Base-by-base conservation (phyloP, 2,797 vertebrate species). In the Centropyge bicolor region DNA sequence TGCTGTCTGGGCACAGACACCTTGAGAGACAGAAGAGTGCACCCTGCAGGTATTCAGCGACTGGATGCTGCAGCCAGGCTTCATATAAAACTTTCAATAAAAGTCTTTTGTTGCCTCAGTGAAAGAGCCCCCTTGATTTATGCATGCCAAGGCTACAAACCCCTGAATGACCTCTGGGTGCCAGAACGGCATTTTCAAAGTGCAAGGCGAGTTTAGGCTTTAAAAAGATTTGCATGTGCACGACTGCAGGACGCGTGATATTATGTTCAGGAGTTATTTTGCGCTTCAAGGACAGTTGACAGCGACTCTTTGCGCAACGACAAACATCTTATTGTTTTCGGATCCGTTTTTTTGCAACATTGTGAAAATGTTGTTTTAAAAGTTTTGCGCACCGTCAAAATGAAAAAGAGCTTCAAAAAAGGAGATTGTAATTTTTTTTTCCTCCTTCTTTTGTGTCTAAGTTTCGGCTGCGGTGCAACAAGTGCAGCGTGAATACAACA, bases 51-150 rank as follows among this genome's bases (percentile, higher is more conserved):
- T 35, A 24, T 70, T 62, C 17, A 27, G 51, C 35, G 13, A 54
- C 57, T 68, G 40, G 40, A 17, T 59, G 74, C 80, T 61, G 13
- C 56, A 17, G 1, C 38, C 57, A 49, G 40, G 13, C 73, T 54
- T 56, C 64, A 20, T 68, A 56, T 67, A 81, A 88, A 80, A 13
- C 78, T 89, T 31, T 31, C 89, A 87, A 88, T 86, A 78, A 76
- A 84, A 51, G 31, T 36, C 88, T 89, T 91, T 92, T 94, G 92
- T 95, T 92, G 78, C 54, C 81, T 71, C 79, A 81, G 66, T 81
- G 79, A 93, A 92, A 91, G 86, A 80, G 82, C 82, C 70, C 74
- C 62, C 74, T 88, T 92, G 88, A 94, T 94, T 91, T 94, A 94
- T 92, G 92, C 90, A 82, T 80, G 86, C 86, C 89, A 85, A 78